Evolutionary conservation across 2,113 vertebrate genomes (phyloP), one percentile per base, ranked within the genome.

Genomic region (Eleginops maclovinus): DNA sequence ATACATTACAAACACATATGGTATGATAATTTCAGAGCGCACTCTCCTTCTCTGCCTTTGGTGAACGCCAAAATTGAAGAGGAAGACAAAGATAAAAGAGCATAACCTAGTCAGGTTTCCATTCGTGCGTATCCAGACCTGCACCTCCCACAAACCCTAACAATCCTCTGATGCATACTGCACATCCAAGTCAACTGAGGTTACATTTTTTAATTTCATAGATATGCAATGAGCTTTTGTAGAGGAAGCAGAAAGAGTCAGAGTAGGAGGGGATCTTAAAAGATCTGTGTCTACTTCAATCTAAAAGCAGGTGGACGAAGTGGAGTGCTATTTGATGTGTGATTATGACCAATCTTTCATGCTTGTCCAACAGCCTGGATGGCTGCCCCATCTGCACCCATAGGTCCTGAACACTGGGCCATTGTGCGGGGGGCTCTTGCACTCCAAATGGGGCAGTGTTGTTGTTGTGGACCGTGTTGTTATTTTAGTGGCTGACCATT

Each of bases 391-490:
- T 88, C 88, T 85, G 89, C 68, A 58, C 77, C 90, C 86, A 75
- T 22, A 79, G 73, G 71, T 54, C 66, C 79, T 59, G 77, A 92
- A 94, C 90, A 94, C 91, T 93, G 58, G 71, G 59, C 88, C 81
- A 90, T 93, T 93, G 93, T 94, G 86, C 56, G 9, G 78, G 77
- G 79, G 85, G 77, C 81, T 90, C 81, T 67, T 66, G 71, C 84
- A 51, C 84, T 89, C 84, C 81, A 91, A 91, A 85, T 86, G 87
- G 84, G 84, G 61, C 86, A 84, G 72, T 83, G 84, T 85, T 90
- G 87, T 91, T 91, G 89, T 89, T 92, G 87, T 89, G 85, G 63
- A 65, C 74, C 82, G 40, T 81, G 92, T 90, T 92, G 88, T 92
- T 93, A 91, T 91, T 94, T 87, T 91, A 89, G 86, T 90, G 82